These are phyloP conservation scores for Gila orcuttii DNA, from an alignment of 2,113 vertebrate species.

Conservation along the genomic window DNA sequence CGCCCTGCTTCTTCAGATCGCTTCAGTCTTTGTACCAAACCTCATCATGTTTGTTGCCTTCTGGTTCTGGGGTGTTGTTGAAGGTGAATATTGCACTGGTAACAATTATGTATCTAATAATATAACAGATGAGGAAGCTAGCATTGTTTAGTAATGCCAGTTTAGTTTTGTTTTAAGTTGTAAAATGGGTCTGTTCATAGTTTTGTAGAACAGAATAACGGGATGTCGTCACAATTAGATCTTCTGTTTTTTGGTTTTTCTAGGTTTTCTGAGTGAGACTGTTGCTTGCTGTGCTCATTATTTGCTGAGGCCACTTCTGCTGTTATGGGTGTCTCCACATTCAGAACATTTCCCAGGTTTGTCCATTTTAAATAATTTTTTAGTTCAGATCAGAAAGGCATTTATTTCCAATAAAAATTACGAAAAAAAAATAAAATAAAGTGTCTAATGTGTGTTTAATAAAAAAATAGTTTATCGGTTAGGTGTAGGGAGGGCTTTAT, in stretches of 20 bases:
- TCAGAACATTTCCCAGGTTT: conserved; percentile 5
- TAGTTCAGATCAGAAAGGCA: no score
- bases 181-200: background rate
- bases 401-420: no score
- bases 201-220: background rate
- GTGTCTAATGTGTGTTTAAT: no score
- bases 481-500: no score
- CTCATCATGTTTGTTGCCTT: conserved; percentile 14
- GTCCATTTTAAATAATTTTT: background rate
- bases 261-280: background rate
- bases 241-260: background rate
- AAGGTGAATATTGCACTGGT: background rate
- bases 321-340: conserved; percentile 7
- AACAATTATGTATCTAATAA: background rate
- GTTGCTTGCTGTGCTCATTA: conserved; percentile 7
- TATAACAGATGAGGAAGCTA: background rate
- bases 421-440: no score
- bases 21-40: background rate
- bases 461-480: no score
- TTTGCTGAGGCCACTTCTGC: background rate
- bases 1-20: background rate
- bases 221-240: background rate
- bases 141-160: background rate
- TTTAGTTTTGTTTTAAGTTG: background rate
- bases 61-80: conserved; percentile 10